Conservation (phyloP, 2,113 vertebrate species). For the Fukomys damarensis region DNA sequence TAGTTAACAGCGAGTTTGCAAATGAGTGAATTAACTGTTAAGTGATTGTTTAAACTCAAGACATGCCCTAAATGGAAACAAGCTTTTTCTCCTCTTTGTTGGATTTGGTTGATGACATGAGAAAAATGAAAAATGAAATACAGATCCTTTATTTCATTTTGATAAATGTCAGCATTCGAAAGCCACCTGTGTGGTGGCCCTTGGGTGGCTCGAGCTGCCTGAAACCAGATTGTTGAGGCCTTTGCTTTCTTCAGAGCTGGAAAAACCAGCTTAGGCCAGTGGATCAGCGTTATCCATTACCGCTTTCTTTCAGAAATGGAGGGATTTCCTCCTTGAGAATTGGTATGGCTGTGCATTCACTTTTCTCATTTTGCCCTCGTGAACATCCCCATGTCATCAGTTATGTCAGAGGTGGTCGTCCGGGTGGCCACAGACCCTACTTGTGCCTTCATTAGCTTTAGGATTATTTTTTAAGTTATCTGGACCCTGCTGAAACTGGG, state of each 20-base stretch:
- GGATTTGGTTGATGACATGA: background rate
- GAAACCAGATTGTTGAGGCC: constrained; percentile 52
- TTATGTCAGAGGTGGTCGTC: background rate
- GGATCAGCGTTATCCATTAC: background rate
- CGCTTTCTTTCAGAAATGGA: constrained; percentile 45
- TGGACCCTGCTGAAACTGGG: background rate
- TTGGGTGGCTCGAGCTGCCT: constrained; percentile 50
- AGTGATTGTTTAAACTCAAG: constrained; percentile 2
- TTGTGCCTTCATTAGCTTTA: background rate
- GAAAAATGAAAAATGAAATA: constrained; percentile 25
- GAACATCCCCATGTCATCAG: background rate
- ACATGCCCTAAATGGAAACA: background rate
- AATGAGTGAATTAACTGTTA: background rate
- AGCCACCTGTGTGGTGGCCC: background rate
- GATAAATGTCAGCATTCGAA: background rate
- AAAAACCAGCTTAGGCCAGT: constrained; percentile 66
- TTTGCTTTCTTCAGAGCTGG: constrained; percentile 63
- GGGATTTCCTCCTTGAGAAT: constrained; percentile 55
- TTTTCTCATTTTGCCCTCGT: constrained; percentile 1
- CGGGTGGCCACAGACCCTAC: background rate
- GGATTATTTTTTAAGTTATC: background rate
- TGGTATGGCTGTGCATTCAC: background rate
- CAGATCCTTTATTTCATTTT: constrained; percentile 52
- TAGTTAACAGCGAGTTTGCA: background rate
- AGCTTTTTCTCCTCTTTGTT: background rate